Evolutionary conservation across 53 echinoderm and acorn worm genomes (phyloP), one percentile per base, ranked within the genome.

Genomic region (Temnopleurus reevesii): DNA sequence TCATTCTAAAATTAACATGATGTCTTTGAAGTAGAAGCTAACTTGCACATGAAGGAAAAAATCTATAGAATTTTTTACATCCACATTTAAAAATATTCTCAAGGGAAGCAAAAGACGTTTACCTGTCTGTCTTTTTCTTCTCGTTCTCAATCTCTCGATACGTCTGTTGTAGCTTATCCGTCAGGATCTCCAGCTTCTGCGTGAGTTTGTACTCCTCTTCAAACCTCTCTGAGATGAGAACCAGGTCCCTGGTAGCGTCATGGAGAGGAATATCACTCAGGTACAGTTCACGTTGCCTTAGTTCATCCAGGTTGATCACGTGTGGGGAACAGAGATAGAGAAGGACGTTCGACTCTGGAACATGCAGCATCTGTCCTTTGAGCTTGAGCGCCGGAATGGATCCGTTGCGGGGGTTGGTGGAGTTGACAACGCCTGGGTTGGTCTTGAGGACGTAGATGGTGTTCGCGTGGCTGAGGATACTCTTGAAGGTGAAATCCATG

Each of bases 251-350:
- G 0, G 97, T 97, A 35, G 97, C 97, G 56, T 97, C 97, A 24
- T 97, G 97, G 12, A 97, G 91, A n/a, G 97, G 97, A 60, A 97
- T 94, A 59, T 97, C 97, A 59, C 97, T 97, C 54, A 97, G 93
- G 86, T 91, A 97, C 89, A 97, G 86, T 63, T 95, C 94, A 24
- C 95, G 91, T 56, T 92, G 91, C 33, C 97, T 92, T 30, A 97
- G 92, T 53, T 97, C 97, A 71, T 97, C 97, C 64, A 97, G 86
- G 36, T 97, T 97, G 77, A 95, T 92, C 23, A 97, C 95, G 82
- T 91, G 92, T 0, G 97, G 97, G 1, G 97, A 97, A 85, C 97
- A 97, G 54, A 97, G 92, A 83, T 94, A 97, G 44, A 95, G 91
- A 1, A 97, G 94, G 60, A 94, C 95, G 60, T 92, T 71, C 5